These are phyloP conservation scores for Mellilla xanthometata DNA, from an alignment of 2,888 invertebrate species.

Conservation along the genomic window DNA sequence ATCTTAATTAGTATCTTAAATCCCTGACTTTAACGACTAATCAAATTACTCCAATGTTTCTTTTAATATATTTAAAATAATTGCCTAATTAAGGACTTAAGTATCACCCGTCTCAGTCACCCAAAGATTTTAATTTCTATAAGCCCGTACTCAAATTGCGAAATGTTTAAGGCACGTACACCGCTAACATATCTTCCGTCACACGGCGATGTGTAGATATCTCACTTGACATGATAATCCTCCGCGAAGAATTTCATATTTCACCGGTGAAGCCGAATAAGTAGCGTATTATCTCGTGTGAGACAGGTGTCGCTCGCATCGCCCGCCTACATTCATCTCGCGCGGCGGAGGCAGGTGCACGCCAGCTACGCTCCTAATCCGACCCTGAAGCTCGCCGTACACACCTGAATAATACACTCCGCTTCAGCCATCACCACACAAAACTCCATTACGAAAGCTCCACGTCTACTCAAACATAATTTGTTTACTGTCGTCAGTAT, in stretches of 20 bases:
- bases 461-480: constrained; percentile 31
- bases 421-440: constrained; percentile 42
- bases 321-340: constrained; percentile 71
- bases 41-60: too few relatives aligned
- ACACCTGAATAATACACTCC: constrained; percentile 45
- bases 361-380: constrained; percentile 66
- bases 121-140: constrained; percentile 6
- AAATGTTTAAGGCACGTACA: constrained; percentile 26
- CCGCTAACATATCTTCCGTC: constrained; percentile 27
- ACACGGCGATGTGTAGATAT: constrained; percentile 33
- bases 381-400: constrained; percentile 46
- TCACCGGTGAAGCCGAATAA: constrained; percentile 69
- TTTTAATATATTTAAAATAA: too few relatives aligned
- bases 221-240: constrained; percentile 58
- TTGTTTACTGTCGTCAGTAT: constrained; percentile 28
- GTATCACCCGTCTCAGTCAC: not conserved
- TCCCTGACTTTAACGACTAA: too few relatives aligned
- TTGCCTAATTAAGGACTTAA: not conserved
- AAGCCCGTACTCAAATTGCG: constrained; percentile 14
- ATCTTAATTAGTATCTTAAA: too few relatives aligned
- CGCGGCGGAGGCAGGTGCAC: constrained; percentile 68
- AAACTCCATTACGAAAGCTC: constrained; percentile 43
- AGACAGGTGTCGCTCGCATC: constrained; percentile 75
- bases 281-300: constrained; percentile 71
- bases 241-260: constrained; percentile 69